phyloP scores from a whole-genome alignment of 2,888 invertebrate genomes.

The Arge pagana region DNA sequence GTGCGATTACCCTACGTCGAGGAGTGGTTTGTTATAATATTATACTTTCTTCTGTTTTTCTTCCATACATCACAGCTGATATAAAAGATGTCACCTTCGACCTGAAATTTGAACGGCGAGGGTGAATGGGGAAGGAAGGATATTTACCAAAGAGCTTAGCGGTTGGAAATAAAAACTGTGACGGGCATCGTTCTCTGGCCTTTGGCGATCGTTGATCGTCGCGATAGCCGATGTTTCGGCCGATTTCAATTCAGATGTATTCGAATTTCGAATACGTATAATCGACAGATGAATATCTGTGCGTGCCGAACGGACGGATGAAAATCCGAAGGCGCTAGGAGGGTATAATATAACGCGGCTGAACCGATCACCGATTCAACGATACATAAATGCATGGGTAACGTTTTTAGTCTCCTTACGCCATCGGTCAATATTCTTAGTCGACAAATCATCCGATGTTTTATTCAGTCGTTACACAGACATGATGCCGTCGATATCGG shows the following conservation, averaged over 20 bases:
- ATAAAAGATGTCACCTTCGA: no score
- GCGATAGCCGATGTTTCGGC: slow-evolving; percentile 18
- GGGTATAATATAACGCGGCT: slow-evolving; percentile 12
- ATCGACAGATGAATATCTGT: slow-evolving; percentile 26
- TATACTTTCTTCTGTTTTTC: no score
- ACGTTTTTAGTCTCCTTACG: slow-evolving; percentile 27
- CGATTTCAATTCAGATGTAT: slow-evolving; percentile 24
- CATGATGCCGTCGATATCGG: slow-evolving; percentile 47
- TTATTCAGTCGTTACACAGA: slow-evolving; percentile 35
- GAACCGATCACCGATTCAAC: slow-evolving; percentile 16
- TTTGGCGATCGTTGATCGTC: slow-evolving; percentile 20
- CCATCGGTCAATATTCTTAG: slow-evolving; percentile 22
- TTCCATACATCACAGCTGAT: no score
- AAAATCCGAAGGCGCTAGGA: slow-evolving; percentile 39
- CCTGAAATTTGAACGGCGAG: no score
- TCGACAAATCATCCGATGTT: slow-evolving; percentile 22
- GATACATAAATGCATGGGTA: slow-evolving; percentile 54
- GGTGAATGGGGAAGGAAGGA: no score
- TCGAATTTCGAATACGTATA: slow-evolving; percentile 31
- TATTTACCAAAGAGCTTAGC: no score
- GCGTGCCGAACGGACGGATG: slow-evolving; percentile 20
- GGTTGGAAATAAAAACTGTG: slow-evolving; percentile 24
- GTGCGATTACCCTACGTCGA: no score
- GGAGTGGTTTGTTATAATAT: no score
- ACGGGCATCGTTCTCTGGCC: slow-evolving; percentile 23